Conservation (phyloP, 2,888 invertebrate genomes). For the Agriopis marginaria region DNA sequence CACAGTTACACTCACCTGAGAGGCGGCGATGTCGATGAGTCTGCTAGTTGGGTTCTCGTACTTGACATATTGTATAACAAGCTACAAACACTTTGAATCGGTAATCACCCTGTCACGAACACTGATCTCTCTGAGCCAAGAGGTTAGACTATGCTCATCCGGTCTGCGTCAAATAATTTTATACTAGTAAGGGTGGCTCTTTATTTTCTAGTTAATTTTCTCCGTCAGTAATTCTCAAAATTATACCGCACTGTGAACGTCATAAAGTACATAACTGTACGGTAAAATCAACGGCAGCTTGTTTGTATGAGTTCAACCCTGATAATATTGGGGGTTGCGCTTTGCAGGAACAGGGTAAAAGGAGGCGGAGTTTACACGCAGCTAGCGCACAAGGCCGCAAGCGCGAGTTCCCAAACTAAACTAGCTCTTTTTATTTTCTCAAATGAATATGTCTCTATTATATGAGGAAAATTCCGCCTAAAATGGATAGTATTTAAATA, state of each 20-base stretch:
- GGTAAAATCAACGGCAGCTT: slow-evolving; percentile 21
- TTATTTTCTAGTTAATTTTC: slow-evolving; percentile 46
- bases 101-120: slow-evolving; percentile 42
- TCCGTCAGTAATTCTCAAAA: neutral
- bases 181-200: slow-evolving; percentile 67
- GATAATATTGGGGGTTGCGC: slow-evolving; percentile 63
- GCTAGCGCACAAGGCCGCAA: slow-evolving; percentile 32
- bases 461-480: too few relatives aligned
- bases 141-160: slow-evolving; percentile 56
- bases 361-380: slow-evolving; percentile 60
- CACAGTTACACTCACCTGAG: slow-evolving; percentile 79
- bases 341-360: slow-evolving; percentile 53
- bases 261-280: slow-evolving; percentile 54
- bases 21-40: slow-evolving; percentile 89
- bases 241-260: slow-evolving; percentile 4
- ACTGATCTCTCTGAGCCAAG: slow-evolving; percentile 44
- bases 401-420: neutral
- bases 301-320: slow-evolving; percentile 52
- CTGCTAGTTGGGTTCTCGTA: slow-evolving; percentile 88
- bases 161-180: slow-evolving; percentile 63
- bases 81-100: neutral
- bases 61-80: slow-evolving; percentile 64
- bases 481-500: too few relatives aligned
- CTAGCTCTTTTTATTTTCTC: too few relatives aligned
- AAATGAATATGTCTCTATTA: too few relatives aligned